Base-by-base conservation (phyloP, 2,113 vertebrate genomes). In the Butorides virescens region DNA sequence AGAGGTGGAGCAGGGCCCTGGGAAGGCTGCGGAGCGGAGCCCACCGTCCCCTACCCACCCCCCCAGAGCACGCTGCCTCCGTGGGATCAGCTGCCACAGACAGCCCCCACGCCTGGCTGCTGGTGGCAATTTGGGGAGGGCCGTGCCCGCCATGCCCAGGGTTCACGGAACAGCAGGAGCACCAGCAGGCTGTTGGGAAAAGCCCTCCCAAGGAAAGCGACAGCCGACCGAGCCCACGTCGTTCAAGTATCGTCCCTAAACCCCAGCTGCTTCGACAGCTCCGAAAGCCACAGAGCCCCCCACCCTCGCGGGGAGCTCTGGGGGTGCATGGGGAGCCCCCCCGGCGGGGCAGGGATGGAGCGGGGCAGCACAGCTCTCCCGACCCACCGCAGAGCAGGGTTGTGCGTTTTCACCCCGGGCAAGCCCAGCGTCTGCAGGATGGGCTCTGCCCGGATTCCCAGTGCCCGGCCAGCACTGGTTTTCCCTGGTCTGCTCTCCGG, bases 101-200 rank as follows among this genome's bases (percentile, higher is more conserved):
- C 72, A 46, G 26, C 27, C 3, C 58, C 47, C 19, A 16, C 46
- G 12, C 59, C 47, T 44, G 5, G 61, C 59, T 12, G 50, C 63
- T 7, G 21, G 46, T 39, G 42, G 16, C 14, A 18, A 11, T 27
- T 11, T 15, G 16, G 88, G 72, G 34, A 32, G 47, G 37, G 32
- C 36, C 25, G 34, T 14, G 15, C 29, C 50, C 9, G 10, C 18
- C 63, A 1, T 4, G 25, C 50, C 19, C 2, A 0, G 19, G 76
- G 44, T 95, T 94, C 97, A 91, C 77, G 79, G 36, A 79, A 47
- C 25, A 62, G 89, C 90, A 91, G 94, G 39, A 92, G 88, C 42
- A 85, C 53, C 50, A 26, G 65, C 44, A 46, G 81, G 58, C 44
- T 72, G 53, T 17, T 42, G 47, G 80, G 71, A 65, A 50, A 46